Percentiles rank a stretch among this genome's conserved stretches.
Evolutionary conservation across 1,140 invertebrate species (phyloP).

Genomic region (Drosophila kanapiae): DNA sequence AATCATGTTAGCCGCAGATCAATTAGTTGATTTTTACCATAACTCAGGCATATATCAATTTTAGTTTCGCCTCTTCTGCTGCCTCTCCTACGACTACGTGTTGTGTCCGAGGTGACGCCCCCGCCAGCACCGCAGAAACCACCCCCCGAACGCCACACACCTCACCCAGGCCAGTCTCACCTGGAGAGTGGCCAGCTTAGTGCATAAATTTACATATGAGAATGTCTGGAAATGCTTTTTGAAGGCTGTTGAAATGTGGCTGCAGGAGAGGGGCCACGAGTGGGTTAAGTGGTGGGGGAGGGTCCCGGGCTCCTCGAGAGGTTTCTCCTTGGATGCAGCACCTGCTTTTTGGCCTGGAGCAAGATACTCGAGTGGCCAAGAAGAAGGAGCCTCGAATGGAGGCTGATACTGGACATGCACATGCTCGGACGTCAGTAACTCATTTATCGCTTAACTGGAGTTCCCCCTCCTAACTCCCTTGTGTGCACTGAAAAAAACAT

Average conservation of each 20-base stretch:
- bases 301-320: conserved; percentile 14
- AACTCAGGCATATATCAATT: conserved; percentile 78
- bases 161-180: conserved; percentile 6
- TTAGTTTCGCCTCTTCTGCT: conserved; percentile 40
- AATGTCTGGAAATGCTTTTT: conserved; percentile 77
- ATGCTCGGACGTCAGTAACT: conserved; percentile 78
- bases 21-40: conserved; percentile 81
- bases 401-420: conserved; percentile 73
- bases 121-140: conserved; percentile 6
- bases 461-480: background rate
- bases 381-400: conserved; percentile 43
- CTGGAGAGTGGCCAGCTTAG: conserved; percentile 35
- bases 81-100: conserved; percentile 32
- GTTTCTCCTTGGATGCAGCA: conserved; percentile 44
- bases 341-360: conserved; percentile 44
- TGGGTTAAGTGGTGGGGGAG: conserved; percentile 13
- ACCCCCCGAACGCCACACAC: background rate
- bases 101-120: conserved; percentile 35
- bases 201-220: conserved; percentile 82
- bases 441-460: conserved; percentile 79
- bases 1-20: conserved; percentile 83
- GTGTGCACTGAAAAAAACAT: conserved; percentile 11
- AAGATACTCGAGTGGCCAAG: conserved; percentile 35
- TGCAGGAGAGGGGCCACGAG: conserved; percentile 37
- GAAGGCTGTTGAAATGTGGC: conserved; percentile 82